Evolutionary conservation across 2,797 vertebrate genomes (phyloP), one percentile per base, ranked within the genome.

Genomic region (Picus viridis): DNA sequence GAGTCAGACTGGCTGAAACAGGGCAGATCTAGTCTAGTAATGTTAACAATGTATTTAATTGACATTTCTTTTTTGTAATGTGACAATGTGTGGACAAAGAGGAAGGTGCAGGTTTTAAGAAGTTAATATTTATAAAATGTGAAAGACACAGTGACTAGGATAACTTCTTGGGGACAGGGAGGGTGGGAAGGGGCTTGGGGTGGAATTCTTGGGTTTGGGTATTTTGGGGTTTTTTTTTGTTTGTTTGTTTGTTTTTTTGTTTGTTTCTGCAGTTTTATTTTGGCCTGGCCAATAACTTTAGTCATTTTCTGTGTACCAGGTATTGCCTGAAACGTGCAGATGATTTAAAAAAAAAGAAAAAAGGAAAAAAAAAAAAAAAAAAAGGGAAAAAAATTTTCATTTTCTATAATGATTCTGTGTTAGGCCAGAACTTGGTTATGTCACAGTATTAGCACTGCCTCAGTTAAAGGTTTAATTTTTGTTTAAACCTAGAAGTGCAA

Each of bases 81-180:
- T 98, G 97, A 98, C 97, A 93, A 97, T 98, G 96, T 97, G 97
- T 98, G 97, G 97, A 97, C 95, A 95, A 94, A 98, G 98, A 97
- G 96, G 93, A 98, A 97, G 97, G 96, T 97, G 88, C 96, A 97
- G 97, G 96, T 97, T 97, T 97, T 96, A 97, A 98, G 97, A 98
- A 97, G 97, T 98, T 98, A 98, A 97, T 98, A 98, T 98, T 98
- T 98, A 98, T 98, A 98, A 98, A 98, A 98, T 98, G 98, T 98
- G 98, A 98, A 98, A 97, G 97, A 97, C 95, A 86, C 97, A 97
- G 97, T 97, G 96, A 96, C 95, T 96, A 97, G 97, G 94, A 97
- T 95, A 97, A 97, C 97, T 97, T 97, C 96, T 97, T 96, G 96
- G 95, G 87, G 92, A 93, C 92, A 83, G 96, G 95, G 94, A 57